Evolutionary conservation across 2,113 vertebrate genomes (phyloP), one percentile per base, ranked within the genome.

Genomic region (Erythrocebus patas): DNA sequence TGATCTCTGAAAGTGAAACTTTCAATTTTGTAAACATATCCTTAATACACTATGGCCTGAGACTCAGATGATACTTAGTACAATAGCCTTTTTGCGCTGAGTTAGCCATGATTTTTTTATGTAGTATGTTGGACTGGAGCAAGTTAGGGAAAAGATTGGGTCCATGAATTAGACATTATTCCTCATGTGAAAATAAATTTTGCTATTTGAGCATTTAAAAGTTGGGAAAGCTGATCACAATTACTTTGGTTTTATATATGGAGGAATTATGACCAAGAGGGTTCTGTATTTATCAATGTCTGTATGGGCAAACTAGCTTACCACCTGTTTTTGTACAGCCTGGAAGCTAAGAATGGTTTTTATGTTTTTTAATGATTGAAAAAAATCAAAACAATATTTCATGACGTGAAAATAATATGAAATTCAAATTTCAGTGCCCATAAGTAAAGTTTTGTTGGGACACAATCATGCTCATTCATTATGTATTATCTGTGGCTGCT

Each of bases 121-220:
- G 1, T 85, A 59, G 35, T 68, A 79, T 96, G 84, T 94, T 98
- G 96, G 84, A 55, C 35, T 93, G 78, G 70, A 86, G 72, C 93
- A 84, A 0, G n/a, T 27, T 93, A 84, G 91, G 85, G 96, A 86
- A 98, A 97, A 98, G 96, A 97, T 96, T 90, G 59, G 52, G 76
- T 50, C 91, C 40, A 6, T 85, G 91, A 3, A 1, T 94, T 89
- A 94, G 96, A 93, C 95, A 90, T 93, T 97, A 95, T 97, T 98
- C 89, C 68, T 97, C 94, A 97, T 18, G 55, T 95, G 94, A 95
- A 98, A 97, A 97, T 94, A 98, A 96, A 94, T 97, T 97, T 98
- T 97, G 72, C 89, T 96, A 70, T 97, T 87, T 98, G 98, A 97
- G 97, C 93, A 83, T 93, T 97, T 97, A 97, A 94, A 98, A 97